A percentile compares a stretch with the other conserved stretches of the same genome.
Conservation (phyloP, 64 coral and sea anemone species). For the Orbicella faveolata region DNA sequence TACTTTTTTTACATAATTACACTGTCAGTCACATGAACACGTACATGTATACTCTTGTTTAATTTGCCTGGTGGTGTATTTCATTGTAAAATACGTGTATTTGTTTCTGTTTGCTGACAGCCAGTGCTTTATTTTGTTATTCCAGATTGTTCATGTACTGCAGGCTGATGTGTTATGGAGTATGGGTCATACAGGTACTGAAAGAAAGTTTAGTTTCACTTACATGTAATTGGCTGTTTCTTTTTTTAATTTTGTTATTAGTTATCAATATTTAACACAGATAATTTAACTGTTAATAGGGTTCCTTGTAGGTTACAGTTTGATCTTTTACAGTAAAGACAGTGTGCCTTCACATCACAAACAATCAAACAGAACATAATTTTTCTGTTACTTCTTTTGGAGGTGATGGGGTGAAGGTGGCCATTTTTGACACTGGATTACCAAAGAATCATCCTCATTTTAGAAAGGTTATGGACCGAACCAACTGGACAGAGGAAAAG, state of each 20-base stretch:
- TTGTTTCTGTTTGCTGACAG: neutral
- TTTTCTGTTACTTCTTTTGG: neutral
- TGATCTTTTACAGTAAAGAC: neutral
- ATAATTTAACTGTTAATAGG: too few relatives aligned
- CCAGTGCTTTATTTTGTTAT: neutral
- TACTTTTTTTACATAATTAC: too few relatives aligned
- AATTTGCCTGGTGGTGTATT: too few relatives aligned
- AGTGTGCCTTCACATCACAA: neutral
- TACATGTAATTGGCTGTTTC: too few relatives aligned
- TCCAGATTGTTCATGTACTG: constrained; percentile 82
- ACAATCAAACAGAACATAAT: neutral
- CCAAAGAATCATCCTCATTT: constrained; percentile 99
- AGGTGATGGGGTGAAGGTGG: constrained; percentile 89
- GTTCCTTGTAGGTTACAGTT: too few relatives aligned
- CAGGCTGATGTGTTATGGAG: constrained; percentile 99
- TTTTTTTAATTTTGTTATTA: too few relatives aligned
- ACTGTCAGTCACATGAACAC: too few relatives aligned
- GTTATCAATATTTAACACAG: too few relatives aligned
- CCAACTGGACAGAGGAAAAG: constrained; percentile 99
- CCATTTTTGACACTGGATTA: constrained; percentile 97
- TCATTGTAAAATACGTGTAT: neutral
- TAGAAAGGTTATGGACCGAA: constrained; percentile 94
- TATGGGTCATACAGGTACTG: constrained; percentile 71
- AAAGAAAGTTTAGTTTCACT: neutral
- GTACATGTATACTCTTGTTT: too few relatives aligned